Conservation (phyloP, 2,888 invertebrate species). For the Anoplius nigerrimus region DNA sequence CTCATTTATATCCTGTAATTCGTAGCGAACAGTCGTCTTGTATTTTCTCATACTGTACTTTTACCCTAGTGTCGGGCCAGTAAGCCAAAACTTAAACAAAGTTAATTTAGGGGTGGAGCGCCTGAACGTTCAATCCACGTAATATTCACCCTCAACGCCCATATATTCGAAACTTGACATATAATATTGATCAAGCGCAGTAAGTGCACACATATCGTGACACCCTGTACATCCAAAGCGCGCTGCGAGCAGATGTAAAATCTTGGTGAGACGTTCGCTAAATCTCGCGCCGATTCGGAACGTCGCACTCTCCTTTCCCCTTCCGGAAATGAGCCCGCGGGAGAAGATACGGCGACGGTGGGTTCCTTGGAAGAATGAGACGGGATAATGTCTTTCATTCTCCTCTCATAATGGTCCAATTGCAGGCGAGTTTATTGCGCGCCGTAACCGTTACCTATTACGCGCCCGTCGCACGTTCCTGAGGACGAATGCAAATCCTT, state of each 20-base stretch:
- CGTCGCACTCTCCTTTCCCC: background rate
- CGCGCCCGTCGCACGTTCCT: background rate
- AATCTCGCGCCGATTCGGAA: background rate
- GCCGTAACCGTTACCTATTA: slow-evolving; percentile 6
- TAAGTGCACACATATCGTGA: too few relatives aligned
- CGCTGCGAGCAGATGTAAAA: background rate
- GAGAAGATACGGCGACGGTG: background rate
- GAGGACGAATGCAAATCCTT: background rate
- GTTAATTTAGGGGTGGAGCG: too few relatives aligned
- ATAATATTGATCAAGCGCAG: too few relatives aligned
- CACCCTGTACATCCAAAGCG: too few relatives aligned
- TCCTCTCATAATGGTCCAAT: slow-evolving; percentile 9
- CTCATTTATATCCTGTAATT: too few relatives aligned
- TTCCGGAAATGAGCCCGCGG: background rate
- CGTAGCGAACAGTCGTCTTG: too few relatives aligned
- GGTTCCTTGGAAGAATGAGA: background rate
- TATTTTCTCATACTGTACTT: too few relatives aligned
- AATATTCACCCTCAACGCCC: too few relatives aligned
- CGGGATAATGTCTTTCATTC: slow-evolving; percentile 3
- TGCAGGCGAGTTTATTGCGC: slow-evolving; percentile 12
- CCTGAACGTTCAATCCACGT: too few relatives aligned
- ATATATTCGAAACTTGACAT: too few relatives aligned
- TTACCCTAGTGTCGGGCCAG: too few relatives aligned
- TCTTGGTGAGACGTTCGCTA: background rate
- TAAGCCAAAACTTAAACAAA: too few relatives aligned